Evolutionary conservation across 2,797 vertebrate genomes (phyloP).

Genomic region (Tenualosa ilisha): DNA sequence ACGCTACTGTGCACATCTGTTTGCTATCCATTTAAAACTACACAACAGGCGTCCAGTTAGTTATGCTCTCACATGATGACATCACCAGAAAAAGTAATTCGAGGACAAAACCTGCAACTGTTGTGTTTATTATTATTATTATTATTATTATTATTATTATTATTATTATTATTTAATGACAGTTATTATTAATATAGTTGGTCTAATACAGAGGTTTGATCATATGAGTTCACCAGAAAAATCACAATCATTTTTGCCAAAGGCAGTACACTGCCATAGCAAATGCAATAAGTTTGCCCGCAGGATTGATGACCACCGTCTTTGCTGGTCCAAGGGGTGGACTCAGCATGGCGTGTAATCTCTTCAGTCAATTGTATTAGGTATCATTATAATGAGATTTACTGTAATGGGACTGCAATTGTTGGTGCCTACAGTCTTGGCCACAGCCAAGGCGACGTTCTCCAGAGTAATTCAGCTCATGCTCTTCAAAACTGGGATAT

Average conservation of each 20-base stretch:
- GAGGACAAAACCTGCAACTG: background rate
- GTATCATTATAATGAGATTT: slow-evolving; percentile 27
- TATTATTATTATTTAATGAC: background rate
- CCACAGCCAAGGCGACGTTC: slow-evolving; percentile 11
- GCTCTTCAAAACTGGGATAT: background rate
- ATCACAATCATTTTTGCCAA: background rate
- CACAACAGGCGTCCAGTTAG: background rate
- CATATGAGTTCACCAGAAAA: background rate
- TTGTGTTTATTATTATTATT: background rate
- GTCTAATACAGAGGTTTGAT: background rate
- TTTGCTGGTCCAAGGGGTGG: slow-evolving; percentile 11
- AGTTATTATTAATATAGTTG: background rate
- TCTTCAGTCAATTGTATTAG: slow-evolving; percentile 23
- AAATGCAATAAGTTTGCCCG: slow-evolving; percentile 19
- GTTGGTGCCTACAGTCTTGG: slow-evolving; percentile 19
- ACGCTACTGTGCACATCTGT: background rate
- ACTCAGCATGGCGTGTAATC: slow-evolving; percentile 18
- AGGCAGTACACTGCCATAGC: background rate
- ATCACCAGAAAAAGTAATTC: background rate
- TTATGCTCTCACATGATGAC: background rate
- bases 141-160: slow-evolving; percentile 1
- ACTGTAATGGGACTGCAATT: slow-evolving; percentile 23
- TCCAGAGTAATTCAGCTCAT: slow-evolving; percentile 1
- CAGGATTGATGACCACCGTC: slow-evolving; percentile 21
- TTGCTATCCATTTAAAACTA: background rate